Evolutionary conservation across 2,797 vertebrate species (phyloP).

Genomic region (Remorina albescens): DNA sequence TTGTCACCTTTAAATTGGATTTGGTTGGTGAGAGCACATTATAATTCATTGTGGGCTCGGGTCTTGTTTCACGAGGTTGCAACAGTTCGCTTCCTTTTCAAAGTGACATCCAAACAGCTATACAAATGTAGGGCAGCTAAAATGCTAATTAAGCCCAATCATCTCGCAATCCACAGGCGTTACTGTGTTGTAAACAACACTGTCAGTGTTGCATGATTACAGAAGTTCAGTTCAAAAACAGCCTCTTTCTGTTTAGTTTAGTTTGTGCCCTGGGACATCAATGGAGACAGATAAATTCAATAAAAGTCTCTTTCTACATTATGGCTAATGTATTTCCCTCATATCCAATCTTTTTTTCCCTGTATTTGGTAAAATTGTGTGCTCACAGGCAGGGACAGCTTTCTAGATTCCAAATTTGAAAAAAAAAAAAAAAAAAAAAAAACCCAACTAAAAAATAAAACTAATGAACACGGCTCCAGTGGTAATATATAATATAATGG

Average conservation of each 20-base stretch:
- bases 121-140: conserved; percentile 74
- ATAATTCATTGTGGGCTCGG: conserved; percentile 63
- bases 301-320: conserved; percentile 62
- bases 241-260: conserved; percentile 57
- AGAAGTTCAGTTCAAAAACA: conserved; percentile 63
- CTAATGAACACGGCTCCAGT: conserved; percentile 42
- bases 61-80: conserved; percentile 74
- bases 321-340: conserved; percentile 38
- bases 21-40: conserved; percentile 68
- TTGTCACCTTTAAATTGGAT: conserved; percentile 79
- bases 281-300: conserved; percentile 54
- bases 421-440: too few relatives aligned
- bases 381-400: conserved; percentile 36
- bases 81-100: conserved; percentile 64
- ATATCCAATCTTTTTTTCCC: conserved; percentile 23
- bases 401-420: conserved; percentile 38
- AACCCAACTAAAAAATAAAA: too few relatives aligned
- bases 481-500: conserved; percentile 55
- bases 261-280: conserved; percentile 62
- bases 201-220: conserved; percentile 70
- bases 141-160: conserved; percentile 78
- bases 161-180: conserved; percentile 73
- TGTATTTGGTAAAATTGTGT: conserved; percentile 40
- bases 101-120: conserved; percentile 65
- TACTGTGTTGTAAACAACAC: conserved; percentile 70